These are phyloP conservation scores for Emys orbicularis DNA, from an alignment of 2,797 vertebrate species.

Conservation along the genomic window DNA sequence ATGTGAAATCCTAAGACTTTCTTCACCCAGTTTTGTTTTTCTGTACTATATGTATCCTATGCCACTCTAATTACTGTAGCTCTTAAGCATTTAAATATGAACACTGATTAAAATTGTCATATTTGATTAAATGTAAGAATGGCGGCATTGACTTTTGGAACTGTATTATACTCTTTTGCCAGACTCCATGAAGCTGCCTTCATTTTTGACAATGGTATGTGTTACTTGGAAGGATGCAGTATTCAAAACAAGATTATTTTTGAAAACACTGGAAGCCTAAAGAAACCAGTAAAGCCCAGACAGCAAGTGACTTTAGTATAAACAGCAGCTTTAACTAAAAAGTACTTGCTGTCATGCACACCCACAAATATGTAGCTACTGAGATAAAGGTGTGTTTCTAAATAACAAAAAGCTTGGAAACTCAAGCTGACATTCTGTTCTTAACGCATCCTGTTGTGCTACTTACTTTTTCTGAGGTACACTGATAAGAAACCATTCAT, in stretches of 20 bases:
- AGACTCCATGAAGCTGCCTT: not conserved
- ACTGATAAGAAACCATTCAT: not conserved
- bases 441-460: not conserved
- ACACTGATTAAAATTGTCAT: not conserved
- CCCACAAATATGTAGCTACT: fast-evolving
- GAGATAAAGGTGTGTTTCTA: not conserved
- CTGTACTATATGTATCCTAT: not conserved
- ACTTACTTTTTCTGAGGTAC: not conserved
- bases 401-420: not conserved
- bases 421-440: not conserved
- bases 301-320: not conserved
- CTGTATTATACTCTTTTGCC: constrained; percentile 5
- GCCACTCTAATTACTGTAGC: not conserved
- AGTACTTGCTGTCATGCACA: not conserved
- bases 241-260: not conserved
- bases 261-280: not conserved
- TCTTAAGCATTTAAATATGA: constrained; percentile 1
- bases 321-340: not conserved
- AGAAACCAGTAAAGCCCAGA: not conserved
- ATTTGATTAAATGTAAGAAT: constrained; percentile 38
- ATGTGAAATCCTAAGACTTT: not conserved
- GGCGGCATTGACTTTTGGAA: not conserved
- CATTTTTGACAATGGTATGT: not conserved
- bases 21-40: not conserved
- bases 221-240: not conserved